Evolutionary conservation across 2,797 vertebrate species (phyloP), one percentile per base, ranked within the genome.

Genomic region (Tarsius wallacei): DNA sequence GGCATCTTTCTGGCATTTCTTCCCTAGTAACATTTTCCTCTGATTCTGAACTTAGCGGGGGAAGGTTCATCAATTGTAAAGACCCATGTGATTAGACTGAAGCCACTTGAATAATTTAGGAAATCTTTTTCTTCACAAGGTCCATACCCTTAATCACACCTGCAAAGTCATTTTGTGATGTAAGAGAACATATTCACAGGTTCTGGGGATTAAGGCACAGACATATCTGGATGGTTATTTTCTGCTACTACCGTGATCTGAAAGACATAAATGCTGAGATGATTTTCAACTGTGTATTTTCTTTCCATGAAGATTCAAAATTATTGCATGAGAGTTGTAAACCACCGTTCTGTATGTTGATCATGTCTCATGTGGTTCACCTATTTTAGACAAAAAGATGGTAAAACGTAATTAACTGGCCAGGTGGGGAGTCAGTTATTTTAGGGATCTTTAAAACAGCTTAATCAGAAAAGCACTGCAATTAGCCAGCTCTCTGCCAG

Each of bases 391-490:
- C n/a, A 80, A 90, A 63, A 51, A 14, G 15, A 80, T 63, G 19
- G 19, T 66, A 28, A 66, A 71, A 28, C n/a, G 59, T 73, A 87
- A 82, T 93, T 55, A 96, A 68, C 6, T 66, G 64, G 9, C 19
- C 51, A 90, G 36, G 53, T 74, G 70, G n/a, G 33, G 24, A 74
- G 31, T 74, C 59, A 57, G 19, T 49, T 36, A 74, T 80, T 87
- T 55, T 49, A n/a, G 12, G 28, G 80, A 55, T 80, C 7, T 87
- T 74, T 81, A 73, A 36, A 57, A 66, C n/a, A 51, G 1, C 12
- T 78, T 93, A 87, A 93, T 93, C 57, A 95, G 51, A 93, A 87
- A 87, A 51, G 31, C 42, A 63, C 70, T n/a, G 7, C 16, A 90
- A 87, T 83, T 80, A 84, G 21, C 74, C 17, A 63, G 22, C 26